Evolutionary conservation across 2,888 invertebrate species (phyloP).

Genomic region (Tetragonisca angustula): DNA sequence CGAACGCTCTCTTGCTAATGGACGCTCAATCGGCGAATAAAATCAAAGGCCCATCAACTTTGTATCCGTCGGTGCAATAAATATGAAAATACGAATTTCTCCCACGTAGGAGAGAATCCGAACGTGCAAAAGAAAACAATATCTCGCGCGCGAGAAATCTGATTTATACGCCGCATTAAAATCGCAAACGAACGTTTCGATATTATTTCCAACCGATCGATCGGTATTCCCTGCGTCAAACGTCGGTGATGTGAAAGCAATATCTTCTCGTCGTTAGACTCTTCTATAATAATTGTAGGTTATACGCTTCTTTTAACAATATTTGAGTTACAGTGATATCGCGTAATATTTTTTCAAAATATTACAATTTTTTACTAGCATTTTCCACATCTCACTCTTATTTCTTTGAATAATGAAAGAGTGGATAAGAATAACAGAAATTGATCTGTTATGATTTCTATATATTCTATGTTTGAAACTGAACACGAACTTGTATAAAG

Average conservation of each 20-base stretch:
- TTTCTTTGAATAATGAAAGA: too few species aligned
- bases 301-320: too few species aligned
- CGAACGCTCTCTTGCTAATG: neutral
- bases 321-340: too few species aligned
- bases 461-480: too few species aligned
- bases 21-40: slow-evolving; percentile 8
- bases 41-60: neutral
- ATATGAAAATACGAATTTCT: slow-evolving; percentile 19
- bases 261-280: neutral
- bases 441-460: too few species aligned
- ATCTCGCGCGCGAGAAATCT: neutral
- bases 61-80: neutral
- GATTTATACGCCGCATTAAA: slow-evolving; percentile 7
- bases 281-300: neutral
- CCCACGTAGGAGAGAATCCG: neutral
- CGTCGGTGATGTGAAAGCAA: neutral
- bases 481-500: too few species aligned
- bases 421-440: too few species aligned
- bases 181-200: neutral
- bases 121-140: neutral
- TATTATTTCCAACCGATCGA: slow-evolving; percentile 1
- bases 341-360: too few species aligned
- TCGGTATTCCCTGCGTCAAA: neutral
- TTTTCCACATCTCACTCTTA: too few species aligned
- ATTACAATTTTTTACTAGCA: too few species aligned